Conservation (phyloP, 2,888 invertebrate genomes). For the Meiosimyza decipiens region DNA sequence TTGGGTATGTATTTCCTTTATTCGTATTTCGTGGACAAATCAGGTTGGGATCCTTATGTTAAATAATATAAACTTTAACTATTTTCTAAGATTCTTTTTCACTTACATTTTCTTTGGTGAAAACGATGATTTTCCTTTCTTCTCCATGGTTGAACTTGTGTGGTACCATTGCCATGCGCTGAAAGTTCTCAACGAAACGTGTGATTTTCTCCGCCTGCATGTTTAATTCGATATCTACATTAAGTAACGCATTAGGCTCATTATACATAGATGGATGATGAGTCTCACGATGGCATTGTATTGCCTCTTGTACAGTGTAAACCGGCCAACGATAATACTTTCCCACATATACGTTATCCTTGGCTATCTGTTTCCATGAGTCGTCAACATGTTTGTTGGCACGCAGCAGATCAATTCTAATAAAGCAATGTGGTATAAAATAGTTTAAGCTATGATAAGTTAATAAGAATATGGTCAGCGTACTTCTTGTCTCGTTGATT, state of each 20-base stretch:
- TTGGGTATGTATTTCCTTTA: too few species aligned
- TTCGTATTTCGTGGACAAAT: too few species aligned
- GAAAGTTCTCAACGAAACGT: slow-evolving; percentile 77
- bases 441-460: not conserved
- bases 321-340: slow-evolving; percentile 71
- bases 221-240: slow-evolving; percentile 81
- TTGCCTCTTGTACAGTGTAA: slow-evolving; percentile 80
- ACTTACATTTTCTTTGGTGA: slow-evolving; percentile 75
- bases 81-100: not conserved
- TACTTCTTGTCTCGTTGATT: slow-evolving; percentile 74
- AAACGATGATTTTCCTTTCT: slow-evolving; percentile 77
- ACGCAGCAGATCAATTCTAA: slow-evolving; percentile 66
- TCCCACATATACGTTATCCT: slow-evolving; percentile 75
- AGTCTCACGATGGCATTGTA: slow-evolving; percentile 81
- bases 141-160: slow-evolving; percentile 78
- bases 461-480: slow-evolving; percentile 44
- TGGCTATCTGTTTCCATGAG: slow-evolving; percentile 69
- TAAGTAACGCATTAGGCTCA: slow-evolving; percentile 76
- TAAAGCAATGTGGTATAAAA: slow-evolving; percentile 24
- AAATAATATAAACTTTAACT: too few species aligned
- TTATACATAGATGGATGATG: slow-evolving; percentile 88
- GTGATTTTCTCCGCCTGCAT: slow-evolving; percentile 73
- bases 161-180: slow-evolving; percentile 75
- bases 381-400: slow-evolving; percentile 73
- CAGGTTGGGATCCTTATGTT: not conserved